Conservation (phyloP, 2,797 vertebrate genomes). For the Aldrovandia affinis region DNA sequence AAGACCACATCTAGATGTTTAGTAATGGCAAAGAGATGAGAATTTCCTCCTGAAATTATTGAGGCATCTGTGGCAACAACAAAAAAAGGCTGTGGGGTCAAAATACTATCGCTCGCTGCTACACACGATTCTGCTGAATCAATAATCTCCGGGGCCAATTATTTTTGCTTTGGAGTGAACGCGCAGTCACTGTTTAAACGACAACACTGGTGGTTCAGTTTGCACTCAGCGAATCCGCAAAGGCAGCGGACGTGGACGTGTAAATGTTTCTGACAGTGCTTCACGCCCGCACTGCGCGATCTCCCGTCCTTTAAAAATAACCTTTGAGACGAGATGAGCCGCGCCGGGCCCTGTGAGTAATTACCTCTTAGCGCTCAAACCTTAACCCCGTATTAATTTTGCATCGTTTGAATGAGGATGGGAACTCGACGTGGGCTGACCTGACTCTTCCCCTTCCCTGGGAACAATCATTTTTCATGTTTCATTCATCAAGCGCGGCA, state of each 20-base stretch:
- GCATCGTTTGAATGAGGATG: constrained; percentile 30
- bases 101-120: constrained; percentile 18
- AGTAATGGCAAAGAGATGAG: background rate
- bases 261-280: constrained; percentile 35
- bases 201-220: background rate
- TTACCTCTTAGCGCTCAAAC: constrained; percentile 37
- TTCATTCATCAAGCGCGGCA: constrained; percentile 70
- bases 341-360: constrained; percentile 37
- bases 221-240: constrained; percentile 17
- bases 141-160: constrained; percentile 46
- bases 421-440: constrained; percentile 40
- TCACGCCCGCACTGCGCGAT: constrained; percentile 34
- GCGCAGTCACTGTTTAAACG: constrained; percentile 40
- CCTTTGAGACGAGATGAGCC: constrained; percentile 38
- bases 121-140: constrained; percentile 44
- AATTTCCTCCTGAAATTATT: background rate
- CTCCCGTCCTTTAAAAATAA: constrained; percentile 45
- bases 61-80: background rate
- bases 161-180: constrained; percentile 36
- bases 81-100: background rate
- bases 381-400: constrained; percentile 50
- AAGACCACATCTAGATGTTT: background rate
- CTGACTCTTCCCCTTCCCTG: constrained; percentile 57
- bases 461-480: constrained; percentile 68
- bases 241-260: constrained; percentile 38